A percentile compares a stretch with the other conserved stretches of the same genome.
phyloP scores from a whole-genome alignment of 2,797 vertebrate species.

The Girardinus metallicus region DNA sequence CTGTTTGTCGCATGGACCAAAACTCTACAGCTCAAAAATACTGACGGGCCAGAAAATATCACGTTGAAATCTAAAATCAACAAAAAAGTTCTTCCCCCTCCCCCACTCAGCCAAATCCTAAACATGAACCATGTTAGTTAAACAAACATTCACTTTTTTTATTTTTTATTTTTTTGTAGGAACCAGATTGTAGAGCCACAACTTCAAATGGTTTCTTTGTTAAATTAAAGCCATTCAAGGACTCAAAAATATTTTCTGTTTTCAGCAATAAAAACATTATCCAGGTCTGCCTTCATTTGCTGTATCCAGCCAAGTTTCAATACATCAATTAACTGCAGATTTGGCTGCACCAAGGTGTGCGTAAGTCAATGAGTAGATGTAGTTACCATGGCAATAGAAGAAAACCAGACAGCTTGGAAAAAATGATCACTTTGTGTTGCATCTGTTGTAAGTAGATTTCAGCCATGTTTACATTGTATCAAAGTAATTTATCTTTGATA shows the following conservation, averaged over 20 bases:
- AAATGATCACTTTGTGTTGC: no score
- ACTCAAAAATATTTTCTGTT: not conserved
- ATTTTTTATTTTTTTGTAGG: not conserved
- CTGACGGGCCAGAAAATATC: not conserved
- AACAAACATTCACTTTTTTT: not conserved
- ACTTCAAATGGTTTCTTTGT: not conserved
- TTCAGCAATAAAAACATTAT: not conserved
- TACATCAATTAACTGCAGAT: not conserved
- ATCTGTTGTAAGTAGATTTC: not conserved
- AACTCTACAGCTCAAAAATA: not conserved
- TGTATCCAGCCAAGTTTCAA: not conserved
- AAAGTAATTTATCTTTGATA: not conserved
- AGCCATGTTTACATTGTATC: not conserved
- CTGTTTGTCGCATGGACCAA: not conserved
- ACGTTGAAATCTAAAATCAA: no score
- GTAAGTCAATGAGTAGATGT: no score
- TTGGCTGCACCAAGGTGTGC: not conserved
- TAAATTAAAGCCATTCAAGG: not conserved
- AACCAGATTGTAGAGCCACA: not conserved
- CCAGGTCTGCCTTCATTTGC: not conserved
- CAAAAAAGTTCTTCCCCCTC: fast-evolving
- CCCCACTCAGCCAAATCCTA: not conserved
- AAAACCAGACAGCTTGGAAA: no score
- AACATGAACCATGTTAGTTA: not conserved
- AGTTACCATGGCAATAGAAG: no score